Conservation (phyloP, 1,140 invertebrate genomes). For the Drosophila tristis region DNA sequence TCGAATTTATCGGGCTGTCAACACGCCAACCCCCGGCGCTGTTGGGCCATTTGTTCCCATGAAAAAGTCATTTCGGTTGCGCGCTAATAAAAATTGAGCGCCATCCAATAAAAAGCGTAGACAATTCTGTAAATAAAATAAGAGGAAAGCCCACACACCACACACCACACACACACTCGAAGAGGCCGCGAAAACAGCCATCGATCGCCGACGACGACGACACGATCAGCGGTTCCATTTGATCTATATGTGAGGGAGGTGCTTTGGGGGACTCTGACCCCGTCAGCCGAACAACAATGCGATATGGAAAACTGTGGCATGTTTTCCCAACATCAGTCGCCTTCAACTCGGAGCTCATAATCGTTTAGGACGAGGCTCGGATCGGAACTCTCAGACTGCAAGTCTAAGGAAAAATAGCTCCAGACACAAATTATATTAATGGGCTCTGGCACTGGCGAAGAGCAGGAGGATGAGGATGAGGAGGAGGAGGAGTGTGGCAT, state of each 20-base stretch:
- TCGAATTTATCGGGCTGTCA: conserved; percentile 39
- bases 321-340: conserved; percentile 55
- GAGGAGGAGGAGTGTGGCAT: conserved; percentile 43
- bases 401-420: conserved; percentile 49
- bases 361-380: conserved; percentile 57
- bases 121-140: conserved; percentile 52
- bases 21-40: conserved; percentile 25
- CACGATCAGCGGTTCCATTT: conserved; percentile 73
- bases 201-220: conserved; percentile 49
- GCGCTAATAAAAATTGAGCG: conserved; percentile 67
- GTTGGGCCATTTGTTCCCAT: conserved; percentile 52
- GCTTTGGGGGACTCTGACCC: conserved; percentile 27
- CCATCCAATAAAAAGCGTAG: conserved; percentile 44
- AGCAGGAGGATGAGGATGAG: not conserved
- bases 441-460: conserved; percentile 26
- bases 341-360: conserved; percentile 54
- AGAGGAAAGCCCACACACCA: conserved; percentile 57
- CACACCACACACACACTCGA: conserved; percentile 24
- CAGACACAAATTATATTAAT: conserved; percentile 79
- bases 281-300: conserved; percentile 42
- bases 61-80: conserved; percentile 49
- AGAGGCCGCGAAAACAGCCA: conserved; percentile 23
- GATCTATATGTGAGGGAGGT: conserved; percentile 52
- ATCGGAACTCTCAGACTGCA: conserved; percentile 10
- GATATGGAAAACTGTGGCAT: conserved; percentile 55